Conservation (phyloP, 2,113 vertebrate genomes). For the Apteryx owenii region DNA sequence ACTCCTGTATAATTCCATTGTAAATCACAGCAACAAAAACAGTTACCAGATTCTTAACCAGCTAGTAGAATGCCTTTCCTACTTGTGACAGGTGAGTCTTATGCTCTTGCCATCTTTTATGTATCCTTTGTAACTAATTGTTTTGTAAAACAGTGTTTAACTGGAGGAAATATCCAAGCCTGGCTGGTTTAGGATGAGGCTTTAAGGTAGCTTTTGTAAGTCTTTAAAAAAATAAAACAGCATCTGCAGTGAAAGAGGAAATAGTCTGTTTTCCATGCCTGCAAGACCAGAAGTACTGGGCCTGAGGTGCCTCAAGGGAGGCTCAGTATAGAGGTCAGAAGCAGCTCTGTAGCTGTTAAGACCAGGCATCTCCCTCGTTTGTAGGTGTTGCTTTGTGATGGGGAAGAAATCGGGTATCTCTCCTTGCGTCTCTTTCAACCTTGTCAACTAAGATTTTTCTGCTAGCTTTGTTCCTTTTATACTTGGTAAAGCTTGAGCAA, state of each 20-base stretch:
- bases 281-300: fast-evolving
- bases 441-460: neutral
- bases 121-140: neutral
- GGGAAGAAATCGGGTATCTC: no score
- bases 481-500: neutral
- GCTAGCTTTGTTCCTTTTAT: neutral
- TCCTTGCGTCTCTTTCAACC: no score
- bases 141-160: neutral
- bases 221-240: neutral
- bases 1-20: fast-evolving
- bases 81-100: neutral
- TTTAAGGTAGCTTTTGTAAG: neutral
- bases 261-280: neutral
- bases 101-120: neutral
- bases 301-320: neutral
- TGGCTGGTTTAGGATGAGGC: neutral
- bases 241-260: neutral
- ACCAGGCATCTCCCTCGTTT: no score
- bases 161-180: neutral
- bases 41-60: neutral
- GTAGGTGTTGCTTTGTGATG: no score
- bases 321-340: neutral
- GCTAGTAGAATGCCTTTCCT: neutral
- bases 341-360: neutral
- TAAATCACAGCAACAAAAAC: neutral